Evolutionary conservation across 1,140 invertebrate genomes (phyloP), one percentile per base, ranked within the genome.

Genomic region (Pseudomyrmex pallidus): DNA sequence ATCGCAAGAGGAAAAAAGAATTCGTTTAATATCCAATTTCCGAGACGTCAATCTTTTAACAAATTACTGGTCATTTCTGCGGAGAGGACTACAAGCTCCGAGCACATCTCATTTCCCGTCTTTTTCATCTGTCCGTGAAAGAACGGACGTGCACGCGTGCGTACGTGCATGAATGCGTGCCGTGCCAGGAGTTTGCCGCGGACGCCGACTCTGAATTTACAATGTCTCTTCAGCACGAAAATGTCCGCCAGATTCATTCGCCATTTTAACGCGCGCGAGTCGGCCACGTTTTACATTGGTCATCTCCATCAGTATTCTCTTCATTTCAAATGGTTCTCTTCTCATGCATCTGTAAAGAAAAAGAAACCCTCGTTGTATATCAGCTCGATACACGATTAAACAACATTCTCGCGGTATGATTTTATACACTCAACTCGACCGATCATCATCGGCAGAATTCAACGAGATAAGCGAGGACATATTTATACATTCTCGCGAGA

Each of bases 1-100:
- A 83, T 63, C 63, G 86, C 68, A 48, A 59, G 82, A 68, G 76
- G 68, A 70, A 87, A 82, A 85, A 90, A 82, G 76, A 83, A 85
- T 90, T 91, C 87, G 90, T 91, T 92, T 92, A 92, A 92, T 92
- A 91, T 91, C 90, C 91, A 92, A 92, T 92, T 92, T 91, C 90
- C 91, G 90, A 89, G 89, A 91, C 87, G 91, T 92, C 92, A 92
- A 90, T 92, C 91, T 87, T 76, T 91, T 90, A 91, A 91, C 91
- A 90, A 91, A 92, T 92, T 92, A 91, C 91, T 78, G 87, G 85
- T 90, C 92, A 91, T 90, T 87, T 91, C 87, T 90, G 86, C 74
- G 83, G 77, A 35, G 76, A 70, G 66, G 82, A 68, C 74, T 83
- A 82, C 74, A 77, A 78, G 74, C 72, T 82, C 76, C 77, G 85